Evolutionary conservation across 2,888 invertebrate species (phyloP).

Genomic region (Lasioglossum malachurum): DNA sequence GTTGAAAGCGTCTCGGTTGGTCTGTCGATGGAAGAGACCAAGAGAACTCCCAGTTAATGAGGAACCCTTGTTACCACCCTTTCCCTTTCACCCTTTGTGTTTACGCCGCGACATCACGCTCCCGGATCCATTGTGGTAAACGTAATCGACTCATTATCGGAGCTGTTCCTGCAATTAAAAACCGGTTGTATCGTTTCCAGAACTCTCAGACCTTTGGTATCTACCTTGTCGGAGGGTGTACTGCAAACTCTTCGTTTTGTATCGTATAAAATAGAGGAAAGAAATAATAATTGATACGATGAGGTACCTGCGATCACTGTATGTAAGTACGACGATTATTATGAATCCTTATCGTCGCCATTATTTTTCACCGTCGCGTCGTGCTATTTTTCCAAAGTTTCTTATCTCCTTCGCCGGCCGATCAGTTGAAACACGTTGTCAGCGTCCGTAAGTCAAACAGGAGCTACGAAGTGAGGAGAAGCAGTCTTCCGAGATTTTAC

Average conservation of each 20-base stretch:
- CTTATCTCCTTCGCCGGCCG: too few species aligned
- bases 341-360: too few species aligned
- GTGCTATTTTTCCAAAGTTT: too few species aligned
- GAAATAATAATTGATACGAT: neutral
- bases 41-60: constrained; percentile 24
- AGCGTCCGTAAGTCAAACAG: neutral
- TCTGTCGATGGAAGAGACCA: neutral
- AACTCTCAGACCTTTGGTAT: neutral
- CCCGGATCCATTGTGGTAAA: constrained; percentile 15
- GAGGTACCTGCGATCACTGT: neutral
- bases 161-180: neutral
- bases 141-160: neutral
- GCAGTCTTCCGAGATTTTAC: neutral
- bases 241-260: neutral
- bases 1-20: neutral
- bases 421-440: neutral
- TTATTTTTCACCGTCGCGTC: too few species aligned
- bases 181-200: neutral
- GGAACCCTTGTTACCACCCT: constrained; percentile 23
- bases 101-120: neutral
- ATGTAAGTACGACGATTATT: neutral
- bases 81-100: neutral
- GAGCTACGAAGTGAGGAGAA: neutral
- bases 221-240: neutral
- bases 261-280: neutral